These are phyloP conservation scores for Tragelaphus eurycerus DNA, from an alignment of 2,797 vertebrate species.

Conservation along the genomic window DNA sequence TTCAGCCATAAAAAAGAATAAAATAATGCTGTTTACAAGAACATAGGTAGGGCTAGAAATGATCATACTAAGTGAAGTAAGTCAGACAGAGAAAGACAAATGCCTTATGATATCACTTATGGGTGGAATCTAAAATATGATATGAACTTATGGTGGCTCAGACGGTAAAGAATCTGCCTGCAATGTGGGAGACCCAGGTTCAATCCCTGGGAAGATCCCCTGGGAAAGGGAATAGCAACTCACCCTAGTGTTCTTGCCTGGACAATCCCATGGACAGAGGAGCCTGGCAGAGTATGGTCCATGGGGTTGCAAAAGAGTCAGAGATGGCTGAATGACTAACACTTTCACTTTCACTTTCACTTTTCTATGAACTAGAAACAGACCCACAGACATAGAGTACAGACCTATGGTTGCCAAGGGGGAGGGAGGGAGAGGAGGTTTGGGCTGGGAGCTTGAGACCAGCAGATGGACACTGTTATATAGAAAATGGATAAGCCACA, in stretches of 20 bases:
- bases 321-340: not conserved
- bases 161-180: not conserved
- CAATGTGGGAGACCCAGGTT: not conserved
- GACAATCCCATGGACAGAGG: not conserved
- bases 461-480: not conserved
- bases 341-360: not conserved
- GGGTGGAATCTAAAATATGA: not conserved
- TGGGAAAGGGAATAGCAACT: not conserved
- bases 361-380: not conserved
- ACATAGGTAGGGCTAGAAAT: not conserved
- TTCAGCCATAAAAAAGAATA: not conserved
- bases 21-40: not conserved
- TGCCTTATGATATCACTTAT: not conserved
- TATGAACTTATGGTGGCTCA: not conserved
- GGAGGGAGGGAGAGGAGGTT: not conserved
- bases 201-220: not conserved
- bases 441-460: not conserved
- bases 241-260: not conserved
- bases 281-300: not conserved
- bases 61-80: accelerated
- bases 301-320: not conserved
- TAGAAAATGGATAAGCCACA: not conserved
- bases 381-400: not conserved
- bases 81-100: not conserved
- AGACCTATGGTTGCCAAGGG: not conserved